Evolutionary conservation across 1,140 invertebrate species (phyloP).

Genomic region (Triops longicaudatus): DNA sequence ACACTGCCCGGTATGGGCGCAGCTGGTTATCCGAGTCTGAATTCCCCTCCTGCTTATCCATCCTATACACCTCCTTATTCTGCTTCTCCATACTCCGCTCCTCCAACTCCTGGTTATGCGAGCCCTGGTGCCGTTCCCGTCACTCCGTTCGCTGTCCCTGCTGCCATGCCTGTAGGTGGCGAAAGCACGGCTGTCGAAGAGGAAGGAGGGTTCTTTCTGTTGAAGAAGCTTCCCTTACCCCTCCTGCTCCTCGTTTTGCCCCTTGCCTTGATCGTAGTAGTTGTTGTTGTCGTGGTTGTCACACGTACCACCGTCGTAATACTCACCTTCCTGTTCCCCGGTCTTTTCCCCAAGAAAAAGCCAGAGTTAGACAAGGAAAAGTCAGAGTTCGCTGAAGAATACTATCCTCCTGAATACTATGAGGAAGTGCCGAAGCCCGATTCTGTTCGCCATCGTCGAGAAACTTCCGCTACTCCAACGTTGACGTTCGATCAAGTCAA

Average conservation of each 20-base stretch:
- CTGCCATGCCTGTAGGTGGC: not conserved
- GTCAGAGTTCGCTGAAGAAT: not conserved
- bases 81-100: not conserved
- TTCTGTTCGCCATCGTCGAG: not conserved
- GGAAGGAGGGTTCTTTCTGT: not conserved
- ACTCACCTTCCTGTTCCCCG: not conserved
- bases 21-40: not conserved
- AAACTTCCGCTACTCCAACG: constrained; percentile 9
- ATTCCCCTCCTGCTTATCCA: not conserved
- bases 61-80: not conserved
- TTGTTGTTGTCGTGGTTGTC: not conserved
- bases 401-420: not conserved
- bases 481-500: constrained; percentile 17
- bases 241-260: constrained; percentile 7
- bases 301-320: not conserved
- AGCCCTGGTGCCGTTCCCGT: not conserved
- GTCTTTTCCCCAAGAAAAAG: constrained; percentile 1
- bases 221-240: constrained; percentile 19
- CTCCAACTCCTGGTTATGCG: not conserved
- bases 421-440: not conserved
- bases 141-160: not conserved
- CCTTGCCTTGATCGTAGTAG: not conserved
- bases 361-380: not conserved
- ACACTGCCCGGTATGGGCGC: not conserved
- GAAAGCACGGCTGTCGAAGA: not conserved